phyloP scores from a whole-genome alignment of 2,888 invertebrate species.

The Tuta absoluta region DNA sequence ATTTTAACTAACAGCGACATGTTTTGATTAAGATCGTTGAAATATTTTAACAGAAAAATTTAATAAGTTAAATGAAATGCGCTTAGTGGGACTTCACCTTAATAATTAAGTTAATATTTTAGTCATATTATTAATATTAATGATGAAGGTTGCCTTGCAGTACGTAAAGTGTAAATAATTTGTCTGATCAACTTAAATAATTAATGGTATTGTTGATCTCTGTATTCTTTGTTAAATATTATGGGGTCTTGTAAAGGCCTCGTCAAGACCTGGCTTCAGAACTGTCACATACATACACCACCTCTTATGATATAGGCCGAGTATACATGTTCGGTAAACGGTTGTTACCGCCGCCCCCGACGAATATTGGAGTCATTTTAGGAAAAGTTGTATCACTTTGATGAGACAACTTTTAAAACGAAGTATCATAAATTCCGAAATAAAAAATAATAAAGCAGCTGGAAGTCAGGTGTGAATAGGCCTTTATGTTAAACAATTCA shows the following conservation, averaged over 20 bases:
- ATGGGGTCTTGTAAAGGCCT: conserved; percentile 41
- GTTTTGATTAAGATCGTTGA: neutral
- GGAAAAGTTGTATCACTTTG: neutral
- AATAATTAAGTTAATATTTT: conserved; percentile 7
- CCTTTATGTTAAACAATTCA: conserved; percentile 34
- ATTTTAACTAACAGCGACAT: neutral
- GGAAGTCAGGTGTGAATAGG: conserved; percentile 38
- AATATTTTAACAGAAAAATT: neutral
- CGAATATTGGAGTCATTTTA: neutral
- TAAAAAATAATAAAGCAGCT: neutral
- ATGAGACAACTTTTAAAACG: neutral
- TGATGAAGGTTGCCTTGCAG: conserved; percentile 71
- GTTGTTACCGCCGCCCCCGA: neutral
- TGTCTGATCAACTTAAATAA: conserved; percentile 20
- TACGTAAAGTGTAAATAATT: conserved; percentile 56
- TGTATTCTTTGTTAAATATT: conserved; percentile 6
- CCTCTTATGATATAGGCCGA: neutral
- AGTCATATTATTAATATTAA: conserved; percentile 36
- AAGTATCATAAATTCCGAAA: too few species aligned
- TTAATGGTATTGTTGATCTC: conserved; percentile 10
- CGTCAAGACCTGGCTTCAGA: conserved; percentile 31
- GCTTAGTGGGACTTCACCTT: neutral
- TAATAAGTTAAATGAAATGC: neutral
- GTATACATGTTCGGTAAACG: neutral
- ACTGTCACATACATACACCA: conserved; percentile 9